A percentile compares a stretch with the other conserved stretches of the same genome.
These are phyloP conservation scores for Proterorhinus semilunaris DNA, from an alignment of 2,113 vertebrate genomes.

Conservation along the genomic window DNA sequence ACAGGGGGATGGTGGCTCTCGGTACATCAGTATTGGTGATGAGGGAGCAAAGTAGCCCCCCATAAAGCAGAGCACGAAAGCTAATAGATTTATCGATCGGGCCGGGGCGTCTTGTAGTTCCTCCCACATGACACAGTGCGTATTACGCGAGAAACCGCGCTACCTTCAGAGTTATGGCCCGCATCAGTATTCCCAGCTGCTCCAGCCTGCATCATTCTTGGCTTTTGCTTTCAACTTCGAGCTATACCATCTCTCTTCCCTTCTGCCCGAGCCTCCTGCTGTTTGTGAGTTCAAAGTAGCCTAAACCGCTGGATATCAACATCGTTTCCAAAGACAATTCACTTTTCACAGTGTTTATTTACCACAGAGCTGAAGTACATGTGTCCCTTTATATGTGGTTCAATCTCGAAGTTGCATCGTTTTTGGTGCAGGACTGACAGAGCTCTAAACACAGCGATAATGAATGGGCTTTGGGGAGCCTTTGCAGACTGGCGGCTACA, in stretches of 20 bases:
- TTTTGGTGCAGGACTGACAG: conserved; percentile 42
- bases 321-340: conserved; percentile 16
- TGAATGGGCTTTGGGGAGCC: conserved; percentile 55
- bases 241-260: conserved; percentile 21
- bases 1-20: conserved; percentile 6
- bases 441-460: conserved; percentile 53
- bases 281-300: conserved; percentile 47
- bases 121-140: conserved; percentile 41
- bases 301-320: conserved; percentile 30
- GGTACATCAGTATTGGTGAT: conserved; percentile 30
- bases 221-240: conserved; percentile 25
- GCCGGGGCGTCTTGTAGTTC: conserved; percentile 24
- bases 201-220: conserved; percentile 11
- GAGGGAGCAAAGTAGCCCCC: conserved; percentile 40
- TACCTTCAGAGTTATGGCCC: conserved; percentile 46
- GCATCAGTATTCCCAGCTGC: conserved; percentile 53
- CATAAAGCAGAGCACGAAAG: conserved; percentile 50
- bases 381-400: conserved; percentile 12
- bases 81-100: conserved; percentile 71
- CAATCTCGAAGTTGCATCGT: conserved; percentile 31
- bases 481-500: conserved; percentile 55
- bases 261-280: conserved; percentile 3
- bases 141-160: conserved; percentile 39
- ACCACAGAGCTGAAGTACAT: not conserved
- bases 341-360: not conserved